Base-by-base conservation (phyloP, 2,797 vertebrate species). In the Allenopithecus nigroviridis region DNA sequence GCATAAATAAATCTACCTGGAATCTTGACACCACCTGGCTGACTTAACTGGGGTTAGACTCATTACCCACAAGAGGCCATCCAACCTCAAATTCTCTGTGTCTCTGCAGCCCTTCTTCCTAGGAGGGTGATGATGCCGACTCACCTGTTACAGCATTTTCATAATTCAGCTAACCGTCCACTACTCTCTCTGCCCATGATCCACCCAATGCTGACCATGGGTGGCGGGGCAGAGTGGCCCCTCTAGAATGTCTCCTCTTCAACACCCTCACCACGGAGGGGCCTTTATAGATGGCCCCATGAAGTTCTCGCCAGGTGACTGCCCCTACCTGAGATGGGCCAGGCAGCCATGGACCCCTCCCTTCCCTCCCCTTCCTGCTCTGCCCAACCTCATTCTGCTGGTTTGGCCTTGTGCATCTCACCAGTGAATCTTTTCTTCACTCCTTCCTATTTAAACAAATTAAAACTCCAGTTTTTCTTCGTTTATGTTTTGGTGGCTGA, bases 381-480 rank as follows among this genome's bases (percentile, higher is more conserved):
- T 36, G n/a, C 68, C n/a, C 68, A 10, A 0, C 1, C 14, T 16
- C 28, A 26, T 30, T 83, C 36, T 46, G n/a, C 9, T 5, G 9
- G 30, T 26, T 12, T 61, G 9, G 4, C 78, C 70, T 1, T 13
- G 3, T 3, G 19, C 21, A 2, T 59, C 39, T 84, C 22, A 11
- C 24, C 26, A 1, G 0, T 8, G n/a, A 8, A 14, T 33, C 11
- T 90, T 93, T 46, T 92, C 74, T 41, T 55, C 12, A 55, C 14
- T 68, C 89, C 48, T 85, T 78, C 57, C 43, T 91, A 1, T 33
- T 85, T 43, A 92, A 94, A 84, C 43, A 55, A 64, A 72, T 55
- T 33, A 26, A 84, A 76, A 9, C 19, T 36, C 36, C 26, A n/a
- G 24, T 22, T 94, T 68, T 33, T 48, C 4, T 84, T 36, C 76